A percentile compares a stretch with the other conserved stretches of the same genome.
Evolutionary conservation across 2,888 invertebrate species (phyloP).

Genomic region (Bibio marci): DNA sequence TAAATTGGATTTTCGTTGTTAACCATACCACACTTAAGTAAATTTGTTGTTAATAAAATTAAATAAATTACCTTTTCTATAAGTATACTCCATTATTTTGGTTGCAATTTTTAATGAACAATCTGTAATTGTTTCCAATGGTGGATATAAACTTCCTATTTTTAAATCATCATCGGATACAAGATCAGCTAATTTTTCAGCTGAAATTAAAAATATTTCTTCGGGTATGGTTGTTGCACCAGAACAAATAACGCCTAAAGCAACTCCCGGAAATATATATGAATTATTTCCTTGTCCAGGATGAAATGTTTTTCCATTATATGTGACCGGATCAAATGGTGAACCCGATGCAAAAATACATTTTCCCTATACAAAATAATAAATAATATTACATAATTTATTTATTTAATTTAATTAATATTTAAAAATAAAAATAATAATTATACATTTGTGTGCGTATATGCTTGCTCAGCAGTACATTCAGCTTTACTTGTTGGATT

Average conservation of each 20-base stretch:
- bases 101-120: conserved; percentile 80
- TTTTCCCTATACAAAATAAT: conserved; percentile 44
- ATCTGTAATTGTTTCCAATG: conserved; percentile 61
- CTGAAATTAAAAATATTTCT: conserved; percentile 80
- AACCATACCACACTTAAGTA: too few species aligned
- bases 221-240: conserved; percentile 83
- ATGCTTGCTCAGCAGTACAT: conserved; percentile 98
- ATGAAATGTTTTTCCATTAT: conserved; percentile 59
- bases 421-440: conserved; percentile 4
- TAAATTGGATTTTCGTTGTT: too few species aligned
- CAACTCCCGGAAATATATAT: conserved; percentile 94
- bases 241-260: conserved; percentile 75
- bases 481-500: conserved; percentile 98
- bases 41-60: too few species aligned
- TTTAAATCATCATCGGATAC: conserved; percentile 67
- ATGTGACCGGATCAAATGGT: conserved; percentile 75
- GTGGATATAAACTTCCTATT: conserved; percentile 82
- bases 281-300: conserved; percentile 98
- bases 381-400: conserved; percentile 5
- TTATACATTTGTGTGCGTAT: conserved; percentile 61
- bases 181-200: conserved; percentile 63
- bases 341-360: conserved; percentile 94
- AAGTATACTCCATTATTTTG: conserved; percentile 66
- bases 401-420: conserved; percentile 4
- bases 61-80: conserved; percentile 46